Percentiles rank a stretch among this genome's conserved stretches.
phyloP scores from a whole-genome alignment of 2,113 vertebrate genomes.

The Corydoras sp. region DNA sequence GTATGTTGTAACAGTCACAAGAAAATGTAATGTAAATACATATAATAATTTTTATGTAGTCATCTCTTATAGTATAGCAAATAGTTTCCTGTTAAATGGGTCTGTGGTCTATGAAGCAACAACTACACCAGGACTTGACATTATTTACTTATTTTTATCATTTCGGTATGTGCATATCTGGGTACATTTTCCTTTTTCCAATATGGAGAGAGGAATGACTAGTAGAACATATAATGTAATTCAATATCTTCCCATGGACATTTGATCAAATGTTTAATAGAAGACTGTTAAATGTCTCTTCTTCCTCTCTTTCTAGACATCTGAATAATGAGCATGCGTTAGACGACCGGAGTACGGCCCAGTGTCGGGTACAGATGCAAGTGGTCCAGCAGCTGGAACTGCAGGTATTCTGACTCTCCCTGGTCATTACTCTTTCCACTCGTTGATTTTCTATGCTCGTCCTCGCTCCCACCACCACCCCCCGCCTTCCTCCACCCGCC shows the following conservation, averaged over 20 bases:
- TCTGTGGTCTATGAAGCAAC: too few relatives aligned
- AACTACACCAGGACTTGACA: slow-evolving; percentile 4
- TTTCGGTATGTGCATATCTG: slow-evolving; percentile 27
- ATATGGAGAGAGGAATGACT: slow-evolving; percentile 25
- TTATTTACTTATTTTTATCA: slow-evolving; percentile 31
- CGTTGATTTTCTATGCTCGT: background rate
- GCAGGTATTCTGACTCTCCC: slow-evolving; percentile 73
- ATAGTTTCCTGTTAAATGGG: too few relatives aligned
- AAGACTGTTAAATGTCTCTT: slow-evolving; percentile 30
- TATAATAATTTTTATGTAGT: too few relatives aligned
- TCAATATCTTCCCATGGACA: slow-evolving; percentile 29
- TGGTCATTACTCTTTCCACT: background rate
- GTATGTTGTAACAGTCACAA: too few relatives aligned
- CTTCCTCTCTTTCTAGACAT: slow-evolving; percentile 79
- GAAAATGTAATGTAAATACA: too few relatives aligned
- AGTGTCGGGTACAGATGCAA: slow-evolving; percentile 99
- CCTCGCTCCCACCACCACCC: background rate
- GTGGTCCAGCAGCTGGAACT: slow-evolving; percentile 99
- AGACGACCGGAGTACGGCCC: slow-evolving; percentile 99
- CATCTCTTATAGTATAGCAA: too few relatives aligned
- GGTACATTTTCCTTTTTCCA: slow-evolving; percentile 20
- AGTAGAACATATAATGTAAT: slow-evolving; percentile 30
- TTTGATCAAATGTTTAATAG: slow-evolving; percentile 44
- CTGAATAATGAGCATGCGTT: slow-evolving; percentile 98
- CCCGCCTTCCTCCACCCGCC: slow-evolving; percentile 39